Base-by-base conservation (phyloP, 2,113 vertebrate genomes). In the Nettapus auritus region DNA sequence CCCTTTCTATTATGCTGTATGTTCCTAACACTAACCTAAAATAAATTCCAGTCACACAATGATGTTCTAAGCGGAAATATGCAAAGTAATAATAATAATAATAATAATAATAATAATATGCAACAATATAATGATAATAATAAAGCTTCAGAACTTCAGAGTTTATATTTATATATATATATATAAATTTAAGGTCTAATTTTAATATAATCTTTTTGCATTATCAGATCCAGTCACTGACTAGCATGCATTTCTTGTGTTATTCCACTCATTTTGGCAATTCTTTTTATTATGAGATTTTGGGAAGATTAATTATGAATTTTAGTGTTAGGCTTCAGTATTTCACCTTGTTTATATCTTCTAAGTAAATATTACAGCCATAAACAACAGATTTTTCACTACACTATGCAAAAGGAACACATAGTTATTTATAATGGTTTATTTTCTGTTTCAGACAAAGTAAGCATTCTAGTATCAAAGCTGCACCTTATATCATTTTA, bases 171-270 rank as follows among this genome's bases (percentile, higher is more conserved):
- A 21, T 48, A 21, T 33, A 17, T 52, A 48, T 46, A 46, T 48
- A 21, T 48, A 21, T 48, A 21, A 48, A 29, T 55, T 55, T 40
- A 28, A 29, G 29, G 3, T 0, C 3, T 31, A 13, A 36, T 85
- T 87, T 81, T 15, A 40, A 55, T 94, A 71, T 48, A 76, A 38
- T 33, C 3, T 1, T 48, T 86, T 69, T 42, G 1, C 9, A 19
- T 36, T 68, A 15, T 66, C 34, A 86, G 80, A 83, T 53, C 21
- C 29, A 23, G 17, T 3, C 6, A 55, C 4, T 33, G 21, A 11
- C 1, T 46, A 50, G 5, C 4, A 15, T 56, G 18, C 26, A 33
- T 76, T 36, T 62, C 70, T 64, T 68, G 3, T 0, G 0, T 29
- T 60, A 70, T 38, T 48, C 31, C 55, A 34, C 6, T 75, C 3